Conservation (phyloP, 2,888 invertebrate genomes). For the Hydropsyche betteni region DNA sequence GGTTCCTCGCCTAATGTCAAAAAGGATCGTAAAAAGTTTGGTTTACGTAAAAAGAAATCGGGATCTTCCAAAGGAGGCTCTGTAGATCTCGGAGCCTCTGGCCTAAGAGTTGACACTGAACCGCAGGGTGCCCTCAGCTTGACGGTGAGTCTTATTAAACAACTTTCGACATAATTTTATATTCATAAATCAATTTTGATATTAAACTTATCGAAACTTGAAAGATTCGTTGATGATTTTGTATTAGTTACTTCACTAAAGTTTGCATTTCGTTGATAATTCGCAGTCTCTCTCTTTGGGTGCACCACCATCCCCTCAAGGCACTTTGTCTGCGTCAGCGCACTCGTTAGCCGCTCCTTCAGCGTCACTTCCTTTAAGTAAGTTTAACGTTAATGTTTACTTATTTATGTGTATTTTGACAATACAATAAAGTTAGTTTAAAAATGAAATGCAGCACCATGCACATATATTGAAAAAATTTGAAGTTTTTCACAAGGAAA, state of each 20-base stretch:
- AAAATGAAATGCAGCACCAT: too few species aligned
- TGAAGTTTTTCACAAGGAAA: background rate
- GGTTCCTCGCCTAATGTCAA: conserved; percentile 73
- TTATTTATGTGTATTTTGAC: too few species aligned
- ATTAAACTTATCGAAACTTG: background rate
- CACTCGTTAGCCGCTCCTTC: conserved; percentile 59
- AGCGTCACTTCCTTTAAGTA: conserved; percentile 64
- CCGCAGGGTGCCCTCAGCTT: conserved; percentile 59
- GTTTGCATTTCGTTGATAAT: background rate
- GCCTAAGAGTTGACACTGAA: conserved; percentile 52
- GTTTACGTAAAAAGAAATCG: conserved; percentile 73
- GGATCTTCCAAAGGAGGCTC: conserved; percentile 68
- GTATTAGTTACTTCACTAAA: background rate
- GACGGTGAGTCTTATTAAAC: conserved; percentile 56
- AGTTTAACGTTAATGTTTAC: conserved; percentile 50
- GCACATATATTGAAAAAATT: background rate
- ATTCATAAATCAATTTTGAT: background rate
- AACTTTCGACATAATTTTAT: too few species aligned
- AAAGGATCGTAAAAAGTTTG: conserved; percentile 75
- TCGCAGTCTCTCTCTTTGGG: conserved; percentile 56
- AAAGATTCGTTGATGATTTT: background rate
- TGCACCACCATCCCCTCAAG: conserved; percentile 62
- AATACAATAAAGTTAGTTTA: too few species aligned
- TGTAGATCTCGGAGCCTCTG: conserved; percentile 64
- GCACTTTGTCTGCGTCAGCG: conserved; percentile 55